Conservation (phyloP, 2,888 invertebrate species). For the Acrobasis repandana region DNA sequence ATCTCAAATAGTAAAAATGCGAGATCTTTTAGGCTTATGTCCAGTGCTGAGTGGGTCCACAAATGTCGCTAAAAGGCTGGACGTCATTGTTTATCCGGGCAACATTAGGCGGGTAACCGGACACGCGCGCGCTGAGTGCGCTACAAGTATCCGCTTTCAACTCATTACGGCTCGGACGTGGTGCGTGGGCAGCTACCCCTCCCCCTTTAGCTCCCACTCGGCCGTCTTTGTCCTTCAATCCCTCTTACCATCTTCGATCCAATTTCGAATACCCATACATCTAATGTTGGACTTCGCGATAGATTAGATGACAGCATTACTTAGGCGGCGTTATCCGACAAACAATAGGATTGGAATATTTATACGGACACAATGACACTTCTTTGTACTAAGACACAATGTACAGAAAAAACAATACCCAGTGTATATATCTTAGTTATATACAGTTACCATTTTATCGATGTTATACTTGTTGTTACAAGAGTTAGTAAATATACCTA, state of each 20-base stretch:
- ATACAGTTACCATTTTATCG: neutral
- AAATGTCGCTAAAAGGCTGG: conserved; percentile 83
- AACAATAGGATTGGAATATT: conserved; percentile 34
- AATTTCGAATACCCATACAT: conserved; percentile 76
- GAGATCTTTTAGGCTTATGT: conserved; percentile 79
- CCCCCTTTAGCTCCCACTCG: conserved; percentile 48
- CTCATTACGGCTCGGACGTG: conserved; percentile 82
- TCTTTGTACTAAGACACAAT: neutral
- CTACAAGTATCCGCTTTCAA: conserved; percentile 84
- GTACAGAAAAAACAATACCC: neutral
- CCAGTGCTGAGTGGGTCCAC: conserved; percentile 81
- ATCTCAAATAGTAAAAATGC: conserved; percentile 74
- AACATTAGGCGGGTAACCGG: conserved; percentile 83
- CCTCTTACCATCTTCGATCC: conserved; percentile 80
- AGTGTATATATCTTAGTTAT: neutral
- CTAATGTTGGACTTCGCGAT: conserved; percentile 67
- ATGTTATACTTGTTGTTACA: neutral
- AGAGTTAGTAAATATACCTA: neutral
- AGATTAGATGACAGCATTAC: conserved; percentile 56
- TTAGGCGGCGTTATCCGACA: conserved; percentile 33
- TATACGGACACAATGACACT: conserved; percentile 30
- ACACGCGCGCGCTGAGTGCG: conserved; percentile 82
- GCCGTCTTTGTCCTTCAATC: conserved; percentile 77
- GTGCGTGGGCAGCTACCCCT: conserved; percentile 68
- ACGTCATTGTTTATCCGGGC: conserved; percentile 83